These are phyloP conservation scores for Drosophila colorata DNA, from an alignment of 2,888 invertebrate species.

Conservation along the genomic window DNA sequence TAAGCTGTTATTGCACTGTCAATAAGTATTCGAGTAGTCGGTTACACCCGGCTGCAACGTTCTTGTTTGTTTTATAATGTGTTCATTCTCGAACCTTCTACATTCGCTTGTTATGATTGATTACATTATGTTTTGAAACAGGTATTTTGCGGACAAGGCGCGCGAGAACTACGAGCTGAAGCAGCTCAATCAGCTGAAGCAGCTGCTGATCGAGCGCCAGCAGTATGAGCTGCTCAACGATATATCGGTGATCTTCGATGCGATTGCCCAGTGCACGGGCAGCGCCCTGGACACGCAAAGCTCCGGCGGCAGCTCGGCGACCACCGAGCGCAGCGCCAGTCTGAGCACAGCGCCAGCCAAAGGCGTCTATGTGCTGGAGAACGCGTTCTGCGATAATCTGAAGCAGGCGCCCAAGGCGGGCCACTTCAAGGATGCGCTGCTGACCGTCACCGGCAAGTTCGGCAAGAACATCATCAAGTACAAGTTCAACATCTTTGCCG, in stretches of 20 bases:
- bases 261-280: slow-evolving; percentile 83
- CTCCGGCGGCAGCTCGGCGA: slow-evolving; percentile 83
- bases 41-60: too few relatives aligned
- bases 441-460: slow-evolving; percentile 85
- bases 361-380: slow-evolving; percentile 84
- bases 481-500: slow-evolving; percentile 85
- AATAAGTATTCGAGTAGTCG: too few relatives aligned
- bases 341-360: slow-evolving; percentile 54
- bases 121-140: too few relatives aligned
- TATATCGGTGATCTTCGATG: slow-evolving; percentile 85
- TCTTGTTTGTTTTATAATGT: too few relatives aligned
- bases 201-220: slow-evolving; percentile 82
- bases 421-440: slow-evolving; percentile 84
- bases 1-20: too few relatives aligned
- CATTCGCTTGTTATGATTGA: too few relatives aligned
- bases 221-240: slow-evolving; percentile 84
- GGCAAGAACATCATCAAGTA: slow-evolving; percentile 85
- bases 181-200: slow-evolving; percentile 83
- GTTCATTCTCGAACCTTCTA: too few relatives aligned
- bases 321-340: slow-evolving; percentile 76
- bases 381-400: slow-evolving; percentile 85
- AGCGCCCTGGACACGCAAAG: slow-evolving; percentile 81
- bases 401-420: slow-evolving; percentile 77
- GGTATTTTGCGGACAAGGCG: slow-evolving; percentile 85
- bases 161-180: slow-evolving; percentile 83